Evolutionary conservation across 2,888 invertebrate genomes (phyloP), one percentile per base, ranked within the genome.

Genomic region (Cinara cedri): DNA sequence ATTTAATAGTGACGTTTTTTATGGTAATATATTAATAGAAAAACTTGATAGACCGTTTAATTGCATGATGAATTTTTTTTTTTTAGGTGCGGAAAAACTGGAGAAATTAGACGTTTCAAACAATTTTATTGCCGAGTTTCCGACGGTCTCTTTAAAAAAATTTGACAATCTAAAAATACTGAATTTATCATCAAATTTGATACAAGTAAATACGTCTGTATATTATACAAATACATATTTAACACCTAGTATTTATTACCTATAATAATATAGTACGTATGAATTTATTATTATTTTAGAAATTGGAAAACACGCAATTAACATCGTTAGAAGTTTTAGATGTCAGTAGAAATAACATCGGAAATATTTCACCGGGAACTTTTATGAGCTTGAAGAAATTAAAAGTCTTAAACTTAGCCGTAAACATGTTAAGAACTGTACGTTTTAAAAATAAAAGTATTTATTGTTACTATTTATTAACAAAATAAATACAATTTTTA

Each of bases 371-470:
- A 0, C 91, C 93, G 0, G 94, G 94, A 81, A 93, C 94, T 1
- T 96, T 96, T 85, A 89, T 91, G 14, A 92, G 92, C 3, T 88
- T 95, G 74, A 88, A 88, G 9, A 89, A 90, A 75, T 86, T 96
- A 21, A 89, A 90, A 80, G 91, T 91, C 84, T 88, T 96, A 82
- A 94, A 95, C 84, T 88, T 96, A 16, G 94, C 95, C 82, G 91
- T 95, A 49, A 96, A 96, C 85, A 92, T 94, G 3, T 87, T 96
- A 63, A 88, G 96, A 85, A 95, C 95, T 83, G 95, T 95, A 87
- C 88, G 90, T 88, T 72, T 34, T 10, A 21, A 55, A 55, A 0
- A 34, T 46, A 2, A 4, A 34, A 34, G 34, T 34, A 6, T 34
- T 34, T 34, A 19, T n/a, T 26, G 13, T 60, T 49, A n/a, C n/a